These are phyloP conservation scores for Dicroscelio sp. DNA, from an alignment of 2,888 invertebrate genomes.

Conservation along the genomic window DNA sequence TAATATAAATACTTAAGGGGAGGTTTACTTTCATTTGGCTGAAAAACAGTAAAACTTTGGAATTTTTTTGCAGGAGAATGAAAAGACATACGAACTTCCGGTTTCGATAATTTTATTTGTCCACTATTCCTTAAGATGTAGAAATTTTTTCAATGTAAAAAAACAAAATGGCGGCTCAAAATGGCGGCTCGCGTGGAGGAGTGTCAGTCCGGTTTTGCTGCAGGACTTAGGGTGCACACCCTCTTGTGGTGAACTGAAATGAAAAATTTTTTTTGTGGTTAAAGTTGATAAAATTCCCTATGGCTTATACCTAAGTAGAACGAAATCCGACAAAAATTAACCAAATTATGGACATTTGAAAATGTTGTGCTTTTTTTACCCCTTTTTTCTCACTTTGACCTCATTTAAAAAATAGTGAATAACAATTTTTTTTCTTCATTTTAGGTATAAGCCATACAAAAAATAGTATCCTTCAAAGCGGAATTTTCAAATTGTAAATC, in stretches of 20 bases:
- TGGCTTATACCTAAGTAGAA: slow-evolving; percentile 50
- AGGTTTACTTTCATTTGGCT: not conserved
- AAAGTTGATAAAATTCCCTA: slow-evolving; percentile 46
- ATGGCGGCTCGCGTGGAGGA: slow-evolving; percentile 38
- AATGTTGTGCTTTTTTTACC: slow-evolving; percentile 2
- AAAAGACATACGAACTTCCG: slow-evolving; percentile 47
- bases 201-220: slow-evolving; percentile 19
- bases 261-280: slow-evolving; percentile 34
- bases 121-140: not conserved
- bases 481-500: slow-evolving; percentile 18
- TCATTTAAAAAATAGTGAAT: slow-evolving; percentile 44
- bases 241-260: slow-evolving; percentile 54
- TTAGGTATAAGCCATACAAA: slow-evolving; percentile 51
- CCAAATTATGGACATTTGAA: slow-evolving; percentile 48
- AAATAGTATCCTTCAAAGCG: slow-evolving; percentile 39
- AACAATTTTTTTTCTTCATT: slow-evolving; percentile 36
- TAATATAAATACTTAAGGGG: no score
- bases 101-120: slow-evolving; percentile 48
- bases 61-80: slow-evolving; percentile 32
- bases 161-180: slow-evolving; percentile 54
- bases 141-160: slow-evolving; percentile 18
- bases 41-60: slow-evolving; percentile 30
- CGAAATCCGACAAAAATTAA: slow-evolving; percentile 46
- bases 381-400: slow-evolving; percentile 44
- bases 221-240: slow-evolving; percentile 21